Conservation (phyloP, 2,888 invertebrate genomes). For the Pseudolycoriella hygida region DNA sequence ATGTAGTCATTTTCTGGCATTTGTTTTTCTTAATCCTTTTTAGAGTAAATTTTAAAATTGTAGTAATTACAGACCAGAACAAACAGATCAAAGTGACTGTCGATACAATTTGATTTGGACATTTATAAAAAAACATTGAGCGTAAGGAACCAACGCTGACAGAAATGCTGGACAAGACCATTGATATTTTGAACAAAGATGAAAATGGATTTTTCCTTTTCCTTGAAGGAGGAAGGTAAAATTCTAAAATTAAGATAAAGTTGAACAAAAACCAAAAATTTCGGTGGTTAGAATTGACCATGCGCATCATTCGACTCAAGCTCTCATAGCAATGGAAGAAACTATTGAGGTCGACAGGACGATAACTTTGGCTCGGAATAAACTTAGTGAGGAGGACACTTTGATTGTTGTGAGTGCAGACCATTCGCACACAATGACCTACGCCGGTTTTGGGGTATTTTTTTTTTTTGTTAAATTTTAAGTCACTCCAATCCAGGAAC, state of each 20-base stretch:
- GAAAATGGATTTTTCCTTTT: slow-evolving; percentile 59
- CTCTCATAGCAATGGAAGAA: slow-evolving; percentile 24
- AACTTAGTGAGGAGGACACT: slow-evolving; percentile 50
- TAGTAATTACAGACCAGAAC: too few relatives aligned
- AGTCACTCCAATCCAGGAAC: slow-evolving; percentile 28
- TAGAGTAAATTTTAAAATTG: too few relatives aligned
- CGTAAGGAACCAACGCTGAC: slow-evolving; percentile 47
- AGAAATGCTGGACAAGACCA: slow-evolving; percentile 65
- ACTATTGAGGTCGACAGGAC: slow-evolving; percentile 56
- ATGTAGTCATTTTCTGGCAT: too few relatives aligned
- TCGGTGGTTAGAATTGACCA: slow-evolving; percentile 15
- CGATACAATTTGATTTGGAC: slow-evolving; percentile 50
- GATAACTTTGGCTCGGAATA: slow-evolving; percentile 38
- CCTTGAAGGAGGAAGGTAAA: slow-evolving; percentile 41
- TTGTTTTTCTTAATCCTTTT: too few relatives aligned
- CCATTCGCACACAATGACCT: slow-evolving; percentile 60
- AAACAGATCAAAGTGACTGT: slow-evolving; percentile 32
- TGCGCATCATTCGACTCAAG: slow-evolving; percentile 23
- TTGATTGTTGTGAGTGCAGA: slow-evolving; percentile 66
- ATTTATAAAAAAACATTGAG: slow-evolving; percentile 22
- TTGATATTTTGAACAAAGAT: slow-evolving; percentile 45
- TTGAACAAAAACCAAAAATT: too few relatives aligned
- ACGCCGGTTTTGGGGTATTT: slow-evolving; percentile 52
- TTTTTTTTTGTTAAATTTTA: too few relatives aligned
- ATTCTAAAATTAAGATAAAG: too few relatives aligned